Evolutionary conservation across 1,140 invertebrate species (phyloP).

Genomic region (Choristoneura fumiferana): DNA sequence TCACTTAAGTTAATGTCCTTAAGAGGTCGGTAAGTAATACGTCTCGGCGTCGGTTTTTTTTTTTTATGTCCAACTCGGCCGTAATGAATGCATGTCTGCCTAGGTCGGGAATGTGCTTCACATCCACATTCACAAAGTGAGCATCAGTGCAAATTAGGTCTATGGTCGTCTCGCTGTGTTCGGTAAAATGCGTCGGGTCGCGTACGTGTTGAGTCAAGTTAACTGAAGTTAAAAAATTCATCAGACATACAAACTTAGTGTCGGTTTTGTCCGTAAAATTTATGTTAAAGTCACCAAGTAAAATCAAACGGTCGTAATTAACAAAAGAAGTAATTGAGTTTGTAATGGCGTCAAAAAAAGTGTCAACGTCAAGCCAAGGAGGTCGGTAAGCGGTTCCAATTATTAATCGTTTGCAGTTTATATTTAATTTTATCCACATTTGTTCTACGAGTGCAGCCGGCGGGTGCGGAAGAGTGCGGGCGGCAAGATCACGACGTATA

Average conservation of each 20-base stretch:
- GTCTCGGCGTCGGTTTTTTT: background rate
- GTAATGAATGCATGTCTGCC: constrained; percentile 19
- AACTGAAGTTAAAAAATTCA: background rate
- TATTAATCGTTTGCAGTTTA: background rate
- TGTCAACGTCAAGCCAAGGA: constrained; percentile 1
- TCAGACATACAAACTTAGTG: background rate
- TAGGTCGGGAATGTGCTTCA: background rate
- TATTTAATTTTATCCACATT: constrained; percentile 3
- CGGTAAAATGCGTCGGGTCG: constrained; percentile 15
- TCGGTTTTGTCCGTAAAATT: background rate
- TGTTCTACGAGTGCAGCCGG: background rate
- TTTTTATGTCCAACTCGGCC: constrained; percentile 21
- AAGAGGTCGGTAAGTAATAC: constrained; percentile 20
- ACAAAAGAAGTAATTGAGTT: background rate
- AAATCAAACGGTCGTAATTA: background rate
- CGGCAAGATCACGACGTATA: background rate
- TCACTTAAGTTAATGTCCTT: constrained; percentile 19
- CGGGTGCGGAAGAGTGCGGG: background rate
- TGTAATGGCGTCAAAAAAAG: constrained; percentile 7
- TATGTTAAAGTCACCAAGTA: constrained; percentile 26
- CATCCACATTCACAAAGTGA: background rate
- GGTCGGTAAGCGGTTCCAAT: constrained; percentile 15
- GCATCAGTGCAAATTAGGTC: constrained; percentile 17
- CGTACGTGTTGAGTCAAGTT: background rate
- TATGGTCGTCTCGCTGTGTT: background rate